Conservation (phyloP, 1,140 invertebrate species). For the Drosophila ohnishii region DNA sequence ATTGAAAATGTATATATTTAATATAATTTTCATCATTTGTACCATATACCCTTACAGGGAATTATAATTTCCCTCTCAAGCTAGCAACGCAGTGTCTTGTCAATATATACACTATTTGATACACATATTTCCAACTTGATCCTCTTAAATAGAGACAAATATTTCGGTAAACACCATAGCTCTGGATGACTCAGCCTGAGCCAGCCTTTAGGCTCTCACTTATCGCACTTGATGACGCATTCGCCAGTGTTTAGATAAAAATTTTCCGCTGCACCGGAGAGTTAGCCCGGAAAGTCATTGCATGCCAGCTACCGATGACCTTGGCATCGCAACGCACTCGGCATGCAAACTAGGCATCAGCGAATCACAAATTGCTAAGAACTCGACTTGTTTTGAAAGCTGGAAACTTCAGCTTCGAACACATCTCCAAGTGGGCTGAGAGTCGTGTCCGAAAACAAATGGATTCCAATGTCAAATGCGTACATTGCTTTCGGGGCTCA, state of each 20-base stretch:
- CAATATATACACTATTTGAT: neutral
- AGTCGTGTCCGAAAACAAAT: conserved; percentile 46
- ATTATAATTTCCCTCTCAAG: too few relatives aligned
- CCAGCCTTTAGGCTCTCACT: conserved; percentile 2
- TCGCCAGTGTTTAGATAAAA: conserved; percentile 26
- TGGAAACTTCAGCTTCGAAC: conserved; percentile 8
- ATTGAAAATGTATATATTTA: too few relatives aligned
- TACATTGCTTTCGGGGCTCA: conserved; percentile 59
- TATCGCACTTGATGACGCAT: conserved; percentile 39
- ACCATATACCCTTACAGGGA: too few relatives aligned
- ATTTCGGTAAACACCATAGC: neutral
- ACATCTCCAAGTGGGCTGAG: conserved; percentile 33
- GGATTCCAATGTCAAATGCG: conserved; percentile 59
- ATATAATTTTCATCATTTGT: too few relatives aligned
- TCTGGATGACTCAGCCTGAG: neutral
- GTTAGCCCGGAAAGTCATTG: conserved; percentile 49
- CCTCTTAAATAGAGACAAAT: too few relatives aligned
- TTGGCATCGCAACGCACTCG: conserved; percentile 53
- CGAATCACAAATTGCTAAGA: conserved; percentile 35
- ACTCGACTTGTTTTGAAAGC: conserved; percentile 41
- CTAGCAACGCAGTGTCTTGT: too few relatives aligned
- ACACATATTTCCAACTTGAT: neutral
- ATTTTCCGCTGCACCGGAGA: conserved; percentile 57
- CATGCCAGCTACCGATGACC: conserved; percentile 47
- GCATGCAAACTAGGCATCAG: conserved; percentile 47